Evolutionary conservation across 2,113 vertebrate species (phyloP), one percentile per base, ranked within the genome.

Genomic region (Pseudolaguvia tuberculata): DNA sequence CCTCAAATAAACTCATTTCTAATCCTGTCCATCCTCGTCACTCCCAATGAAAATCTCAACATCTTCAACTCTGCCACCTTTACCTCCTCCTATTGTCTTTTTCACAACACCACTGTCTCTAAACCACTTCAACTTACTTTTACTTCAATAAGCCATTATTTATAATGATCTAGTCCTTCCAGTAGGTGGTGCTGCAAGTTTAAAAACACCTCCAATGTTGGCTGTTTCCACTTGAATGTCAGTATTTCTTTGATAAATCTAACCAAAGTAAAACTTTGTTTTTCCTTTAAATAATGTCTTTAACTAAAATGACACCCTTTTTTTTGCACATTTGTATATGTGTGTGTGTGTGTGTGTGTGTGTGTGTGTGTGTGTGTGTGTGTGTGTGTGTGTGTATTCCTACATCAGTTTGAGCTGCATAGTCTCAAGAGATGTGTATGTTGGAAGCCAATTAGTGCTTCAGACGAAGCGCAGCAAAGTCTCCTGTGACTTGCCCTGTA

Each of bases 401-500:
- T 47, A 58, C 39, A 47, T 45, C 42, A 3, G 56, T 27, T 50
- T 48, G 45, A 72, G 59, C 55, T 12, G 23, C 27, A 25, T 39
- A 47, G 52, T 58, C 69, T 47, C 69, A 10, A 48, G 56, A 72
- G 53, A 71, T 8, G 7, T 59, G 55, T 58, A 21, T 31, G 23
- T 51, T 27, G 48, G 63, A 67, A 75, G 39, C 66, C 62, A 77
- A 77, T 79, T 79, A 79, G 75, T 52, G 53, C 50, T 18, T 13
- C 27, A 53, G 57, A 11, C 42, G 59, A 69, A 15, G 59, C 65
- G 27, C 23, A 39, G 47, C 20, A 23, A 53, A 53, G n/a, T 18
- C 66, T 66, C 50, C 67, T 55, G 55, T 59, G 70, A 73, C 65
- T 53, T 68, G 45, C 55, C 12, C 61, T 58, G 23, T 42, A 52